Percentiles rank a stretch among this genome's conserved stretches.
Evolutionary conservation across 1,140 invertebrate genomes (phyloP).

Genomic region (Papilio helenus): DNA sequence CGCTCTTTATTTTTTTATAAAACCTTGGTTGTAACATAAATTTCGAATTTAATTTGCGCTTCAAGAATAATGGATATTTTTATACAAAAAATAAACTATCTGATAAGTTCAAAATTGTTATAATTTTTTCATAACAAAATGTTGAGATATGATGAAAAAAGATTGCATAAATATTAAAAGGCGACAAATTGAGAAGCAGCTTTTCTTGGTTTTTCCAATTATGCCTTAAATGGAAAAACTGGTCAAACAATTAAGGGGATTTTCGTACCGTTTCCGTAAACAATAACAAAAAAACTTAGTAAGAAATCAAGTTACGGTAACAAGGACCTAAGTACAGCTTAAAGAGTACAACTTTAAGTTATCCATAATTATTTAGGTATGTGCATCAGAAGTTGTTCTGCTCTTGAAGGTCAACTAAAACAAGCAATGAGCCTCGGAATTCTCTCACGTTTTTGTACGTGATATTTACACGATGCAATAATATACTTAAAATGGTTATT

Average conservation of each 20-base stretch:
- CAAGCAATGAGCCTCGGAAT: background rate
- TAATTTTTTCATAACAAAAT: background rate
- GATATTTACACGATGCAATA: background rate
- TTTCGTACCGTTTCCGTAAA: slow-evolving; percentile 8
- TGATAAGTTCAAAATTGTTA: background rate
- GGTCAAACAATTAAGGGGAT: background rate
- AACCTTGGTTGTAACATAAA: background rate
- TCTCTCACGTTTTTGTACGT: background rate
- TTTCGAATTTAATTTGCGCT: background rate
- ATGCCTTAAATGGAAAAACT: background rate
- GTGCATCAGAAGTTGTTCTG: background rate
- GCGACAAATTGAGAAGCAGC: no score
- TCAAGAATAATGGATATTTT: background rate
- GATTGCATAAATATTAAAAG: no score
- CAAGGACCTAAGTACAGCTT: background rate
- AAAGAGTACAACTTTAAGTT: background rate
- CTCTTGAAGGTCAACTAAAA: background rate
- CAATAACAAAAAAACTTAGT: background rate
- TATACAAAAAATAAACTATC: background rate
- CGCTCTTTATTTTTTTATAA: background rate
- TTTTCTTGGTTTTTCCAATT: background rate
- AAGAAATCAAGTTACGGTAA: background rate
- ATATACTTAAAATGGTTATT: background rate
- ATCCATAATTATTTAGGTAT: background rate
- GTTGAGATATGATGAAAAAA: background rate